A percentile compares a stretch with the other conserved stretches of the same genome.
These are phyloP conservation scores for Monoplex corrugatus DNA, from an alignment of 2,888 invertebrate species.

Conservation along the genomic window DNA sequence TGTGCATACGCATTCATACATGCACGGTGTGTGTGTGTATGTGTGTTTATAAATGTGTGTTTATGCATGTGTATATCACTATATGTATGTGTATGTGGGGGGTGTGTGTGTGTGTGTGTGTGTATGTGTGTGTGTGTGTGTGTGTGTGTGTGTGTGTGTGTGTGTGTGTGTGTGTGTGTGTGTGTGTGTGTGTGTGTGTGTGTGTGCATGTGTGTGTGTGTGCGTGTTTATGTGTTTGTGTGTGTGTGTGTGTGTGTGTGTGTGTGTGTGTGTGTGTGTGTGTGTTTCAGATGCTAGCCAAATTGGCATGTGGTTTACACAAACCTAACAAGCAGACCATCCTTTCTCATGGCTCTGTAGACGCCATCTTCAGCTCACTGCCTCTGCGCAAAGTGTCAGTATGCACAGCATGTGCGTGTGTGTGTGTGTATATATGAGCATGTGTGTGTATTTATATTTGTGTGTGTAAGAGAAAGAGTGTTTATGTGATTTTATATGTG, in stretches of 20 bases:
- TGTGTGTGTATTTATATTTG: neutral
- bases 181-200: no score
- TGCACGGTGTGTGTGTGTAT: neutral
- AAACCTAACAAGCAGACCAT: slow-evolving; percentile 91
- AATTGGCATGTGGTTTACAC: slow-evolving; percentile 93
- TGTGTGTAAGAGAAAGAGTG: neutral
- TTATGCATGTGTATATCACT: no score
- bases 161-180: no score
- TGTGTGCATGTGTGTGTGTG: no score
- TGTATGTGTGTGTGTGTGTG: neutral
- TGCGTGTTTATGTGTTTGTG: no score
- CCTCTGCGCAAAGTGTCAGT: slow-evolving; percentile 89
- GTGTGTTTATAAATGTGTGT: no score
- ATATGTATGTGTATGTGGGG: no score
- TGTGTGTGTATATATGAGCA: neutral
- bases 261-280: no score
- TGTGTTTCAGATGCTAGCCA: slow-evolving; percentile 88
- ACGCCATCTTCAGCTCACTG: slow-evolving; percentile 86
- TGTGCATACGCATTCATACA: neutral
- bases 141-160: no score
- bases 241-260: no score
- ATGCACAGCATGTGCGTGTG: neutral
- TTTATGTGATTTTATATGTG: neutral
- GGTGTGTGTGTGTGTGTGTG: no score
- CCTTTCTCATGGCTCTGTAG: slow-evolving; percentile 88